These are phyloP conservation scores for Anthrax anthrax DNA, from an alignment of 2,888 invertebrate genomes.

Conservation along the genomic window DNA sequence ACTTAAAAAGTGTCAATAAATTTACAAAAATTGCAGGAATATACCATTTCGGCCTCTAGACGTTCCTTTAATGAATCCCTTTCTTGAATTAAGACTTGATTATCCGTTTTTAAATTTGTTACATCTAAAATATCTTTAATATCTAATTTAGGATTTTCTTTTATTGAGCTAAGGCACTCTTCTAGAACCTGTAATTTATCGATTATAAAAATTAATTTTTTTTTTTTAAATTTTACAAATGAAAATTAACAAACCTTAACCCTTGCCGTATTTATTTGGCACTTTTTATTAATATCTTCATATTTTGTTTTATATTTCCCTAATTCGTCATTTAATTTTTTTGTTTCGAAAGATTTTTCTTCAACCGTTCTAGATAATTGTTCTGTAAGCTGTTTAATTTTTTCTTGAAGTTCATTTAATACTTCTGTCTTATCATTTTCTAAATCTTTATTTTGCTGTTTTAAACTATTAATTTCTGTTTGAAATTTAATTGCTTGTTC, in stretches of 20 bases:
- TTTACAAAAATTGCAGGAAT: neutral
- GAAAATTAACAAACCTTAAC: too few species aligned
- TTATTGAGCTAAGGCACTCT: slow-evolving; percentile 34
- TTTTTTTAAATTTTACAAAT: too few species aligned
- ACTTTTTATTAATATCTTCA: slow-evolving; percentile 24
- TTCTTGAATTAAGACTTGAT: slow-evolving; percentile 40
- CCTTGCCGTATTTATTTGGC: slow-evolving; percentile 27
- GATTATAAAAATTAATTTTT: neutral
- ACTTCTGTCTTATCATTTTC: slow-evolving; percentile 33
- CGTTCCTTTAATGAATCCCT: slow-evolving; percentile 35
- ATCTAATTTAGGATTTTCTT: slow-evolving; percentile 31
- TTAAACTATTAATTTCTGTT: slow-evolving; percentile 42
- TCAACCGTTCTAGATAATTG: slow-evolving; percentile 25
- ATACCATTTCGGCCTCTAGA: slow-evolving; percentile 33
- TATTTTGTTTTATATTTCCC: slow-evolving; percentile 20
- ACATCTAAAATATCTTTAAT: slow-evolving; percentile 41
- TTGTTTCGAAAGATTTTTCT: slow-evolving; percentile 28
- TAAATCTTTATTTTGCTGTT: slow-evolving; percentile 39
- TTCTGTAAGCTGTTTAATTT: slow-evolving; percentile 29
- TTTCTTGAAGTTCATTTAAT: slow-evolving; percentile 25
- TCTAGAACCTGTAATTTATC: slow-evolving; percentile 29
- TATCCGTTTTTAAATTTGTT: slow-evolving; percentile 43
- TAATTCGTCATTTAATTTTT: slow-evolving; percentile 26
- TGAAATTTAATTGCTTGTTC: slow-evolving; percentile 37
- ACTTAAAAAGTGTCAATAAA: neutral